phyloP scores from a whole-genome alignment of 2,888 invertebrate species.

The Tricholauxania praeusta region DNA sequence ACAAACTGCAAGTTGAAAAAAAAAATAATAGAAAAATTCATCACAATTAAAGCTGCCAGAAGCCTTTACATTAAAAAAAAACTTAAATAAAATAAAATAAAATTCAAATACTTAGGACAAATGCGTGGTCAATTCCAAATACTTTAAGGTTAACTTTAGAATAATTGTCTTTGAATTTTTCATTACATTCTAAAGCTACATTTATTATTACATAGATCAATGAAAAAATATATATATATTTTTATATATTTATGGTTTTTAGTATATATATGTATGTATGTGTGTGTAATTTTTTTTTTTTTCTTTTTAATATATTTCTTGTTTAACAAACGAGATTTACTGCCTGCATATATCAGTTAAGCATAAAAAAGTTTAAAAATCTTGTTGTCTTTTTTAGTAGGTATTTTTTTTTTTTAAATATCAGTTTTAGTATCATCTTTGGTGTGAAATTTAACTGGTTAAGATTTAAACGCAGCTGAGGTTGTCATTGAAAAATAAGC shows the following conservation, averaged over 20 bases:
- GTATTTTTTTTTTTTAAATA: not conserved
- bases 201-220: not conserved
- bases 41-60: not conserved
- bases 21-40: slow-evolving; percentile 3
- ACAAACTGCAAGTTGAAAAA: too few species aligned
- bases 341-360: not conserved
- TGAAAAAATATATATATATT: slow-evolving; percentile 15
- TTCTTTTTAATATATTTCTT: too few species aligned
- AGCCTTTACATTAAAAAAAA: not conserved
- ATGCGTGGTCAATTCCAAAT: not conserved
- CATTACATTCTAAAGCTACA: slow-evolving; percentile 4
- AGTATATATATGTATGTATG: not conserved
- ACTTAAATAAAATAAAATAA: slow-evolving; percentile 4
- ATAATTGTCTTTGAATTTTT: not conserved
- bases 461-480: not conserved
- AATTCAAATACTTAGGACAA: not conserved
- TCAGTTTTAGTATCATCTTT: not conserved
- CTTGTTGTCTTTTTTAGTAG: not conserved
- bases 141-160: not conserved
- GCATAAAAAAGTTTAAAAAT: not conserved
- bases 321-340: too few species aligned
- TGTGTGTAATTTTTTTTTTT: not conserved
- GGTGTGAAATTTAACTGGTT: slow-evolving; percentile 5
- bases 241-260: not conserved
- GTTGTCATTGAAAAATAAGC: not conserved